Evolutionary conservation across 2,888 invertebrate species (phyloP).

Genomic region (Catocala fraxini): DNA sequence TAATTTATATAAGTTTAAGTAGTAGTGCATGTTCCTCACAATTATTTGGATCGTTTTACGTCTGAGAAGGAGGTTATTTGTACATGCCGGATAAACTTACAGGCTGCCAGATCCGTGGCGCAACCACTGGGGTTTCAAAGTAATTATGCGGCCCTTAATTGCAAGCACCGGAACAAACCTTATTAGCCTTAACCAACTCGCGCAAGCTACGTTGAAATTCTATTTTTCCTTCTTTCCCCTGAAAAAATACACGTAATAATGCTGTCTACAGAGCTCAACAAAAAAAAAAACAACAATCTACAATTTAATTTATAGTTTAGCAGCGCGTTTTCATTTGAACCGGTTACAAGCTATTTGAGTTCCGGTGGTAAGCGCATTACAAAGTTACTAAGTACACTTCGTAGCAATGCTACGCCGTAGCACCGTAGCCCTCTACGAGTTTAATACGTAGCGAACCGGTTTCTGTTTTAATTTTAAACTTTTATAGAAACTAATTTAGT

Average conservation of each 20-base stretch:
- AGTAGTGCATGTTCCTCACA: too few species aligned
- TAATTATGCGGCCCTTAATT: neutral
- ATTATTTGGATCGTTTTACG: too few species aligned
- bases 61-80: neutral
- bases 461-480: constrained; percentile 60
- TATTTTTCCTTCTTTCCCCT: constrained; percentile 1
- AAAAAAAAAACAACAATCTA: constrained; percentile 22
- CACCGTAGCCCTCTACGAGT: constrained; percentile 52
- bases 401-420: constrained; percentile 52
- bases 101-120: neutral
- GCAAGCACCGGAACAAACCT: neutral
- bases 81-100: constrained; percentile 2
- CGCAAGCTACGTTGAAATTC: neutral
- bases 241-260: constrained; percentile 7
- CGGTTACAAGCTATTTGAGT: constrained; percentile 58
- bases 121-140: neutral
- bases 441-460: constrained; percentile 52
- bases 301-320: constrained; percentile 55
- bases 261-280: constrained; percentile 13
- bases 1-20: too few species aligned
- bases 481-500: constrained; percentile 55
- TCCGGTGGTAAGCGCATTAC: constrained; percentile 54
- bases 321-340: constrained; percentile 55
- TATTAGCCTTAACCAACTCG: neutral
- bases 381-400: constrained; percentile 59